phyloP scores from a whole-genome alignment of 2,797 vertebrate species.

The Falco berigora region DNA sequence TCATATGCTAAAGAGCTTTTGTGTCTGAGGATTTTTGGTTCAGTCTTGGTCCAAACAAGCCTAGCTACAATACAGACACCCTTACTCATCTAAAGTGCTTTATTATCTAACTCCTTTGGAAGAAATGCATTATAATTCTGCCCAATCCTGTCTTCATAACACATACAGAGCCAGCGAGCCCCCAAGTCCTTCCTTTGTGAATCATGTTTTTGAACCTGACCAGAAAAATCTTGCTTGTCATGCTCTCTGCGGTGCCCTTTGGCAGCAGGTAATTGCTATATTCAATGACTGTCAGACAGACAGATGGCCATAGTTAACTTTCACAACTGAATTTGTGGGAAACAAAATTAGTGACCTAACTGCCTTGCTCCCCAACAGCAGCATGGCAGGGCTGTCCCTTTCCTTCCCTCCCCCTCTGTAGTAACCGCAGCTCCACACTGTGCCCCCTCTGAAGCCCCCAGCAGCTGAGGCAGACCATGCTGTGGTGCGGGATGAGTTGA shows the following conservation, averaged over 20 bases:
- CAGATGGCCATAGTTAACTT: not conserved
- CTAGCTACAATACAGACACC: not conserved
- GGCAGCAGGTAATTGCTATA: not conserved
- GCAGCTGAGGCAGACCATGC: rapidly evolving
- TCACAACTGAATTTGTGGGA: not conserved
- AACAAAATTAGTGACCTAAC: not conserved
- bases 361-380: not conserved
- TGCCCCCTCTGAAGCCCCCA: not conserved
- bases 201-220: not conserved
- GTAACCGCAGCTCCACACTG: rapidly evolving
- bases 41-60: not conserved
- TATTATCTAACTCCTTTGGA: not conserved
- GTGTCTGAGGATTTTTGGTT: not conserved
- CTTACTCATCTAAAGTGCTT: not conserved
- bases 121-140: not conserved
- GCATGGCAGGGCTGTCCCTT: not conserved
- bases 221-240: not conserved
- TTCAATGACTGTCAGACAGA: not conserved
- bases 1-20: not conserved
- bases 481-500: not conserved
- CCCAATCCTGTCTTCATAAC: not conserved
- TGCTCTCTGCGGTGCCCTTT: not conserved
- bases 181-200: not conserved
- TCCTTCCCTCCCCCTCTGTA: not conserved
- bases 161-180: not conserved